Evolutionary conservation across 2,888 invertebrate genomes (phyloP), one percentile per base, ranked within the genome.

Genomic region (Paralinhomoeus sp.): DNA sequence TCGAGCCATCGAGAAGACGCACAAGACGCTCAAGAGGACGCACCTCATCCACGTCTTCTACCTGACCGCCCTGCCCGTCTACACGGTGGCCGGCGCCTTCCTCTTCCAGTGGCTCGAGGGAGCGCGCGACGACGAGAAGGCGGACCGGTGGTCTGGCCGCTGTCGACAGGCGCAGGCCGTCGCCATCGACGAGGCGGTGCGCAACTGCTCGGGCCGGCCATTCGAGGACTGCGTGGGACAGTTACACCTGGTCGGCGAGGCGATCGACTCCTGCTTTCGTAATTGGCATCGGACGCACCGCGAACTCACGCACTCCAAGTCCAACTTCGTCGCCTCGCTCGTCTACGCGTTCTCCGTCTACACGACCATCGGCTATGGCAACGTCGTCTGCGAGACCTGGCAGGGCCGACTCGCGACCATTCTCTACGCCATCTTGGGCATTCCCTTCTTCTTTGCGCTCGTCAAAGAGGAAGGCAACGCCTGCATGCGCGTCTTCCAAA

Each of bases 311-410:
- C 52, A 54, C 36, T 50, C 56, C 1, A 54, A 54, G 54, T 49
- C 48, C 23, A 51, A 57, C 36, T 54, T 54, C 47, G 47, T 50
- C 12, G 57, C 55, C 44, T 53, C 56, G 24, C 41, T 57, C 21
- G 50, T 56, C 34, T 56, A 57, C 43, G 54, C 56, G 2, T 55
- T 55, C 24, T 38, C 38, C 42, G 54, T 57, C n/a, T 56, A 57
- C 47, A 56, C 56, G 9, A 52, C 55, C 2, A 55, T 56, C 36
- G 56, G 56, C 9, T 56, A 55, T 43, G 56, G 56, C 21, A 57
- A 53, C 20, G 50, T 57, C 21, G 53, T 53, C 1, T 54, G 55
- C 9, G 53, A 52, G 42, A 54, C 56, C 2, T 38, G 40, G 2
- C 27, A 35, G 15, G 51, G 53, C 43, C 48, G 52, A 20, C 43